Evolutionary conservation across 2,888 invertebrate genomes (phyloP).

Genomic region (Amiota mariae): DNA sequence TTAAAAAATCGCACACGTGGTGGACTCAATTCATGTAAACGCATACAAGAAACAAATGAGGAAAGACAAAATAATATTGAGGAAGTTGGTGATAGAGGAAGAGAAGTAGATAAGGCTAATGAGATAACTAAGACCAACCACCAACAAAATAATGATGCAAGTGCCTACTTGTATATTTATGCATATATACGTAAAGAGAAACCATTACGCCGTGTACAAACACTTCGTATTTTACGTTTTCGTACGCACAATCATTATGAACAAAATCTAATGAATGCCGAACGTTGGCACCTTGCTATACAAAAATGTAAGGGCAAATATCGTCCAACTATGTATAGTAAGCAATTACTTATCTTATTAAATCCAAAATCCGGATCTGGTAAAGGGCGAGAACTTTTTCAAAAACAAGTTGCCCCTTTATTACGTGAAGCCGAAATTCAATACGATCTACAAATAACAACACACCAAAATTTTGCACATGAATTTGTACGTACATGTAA

Average conservation of each 20-base stretch:
- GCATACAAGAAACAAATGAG: constrained; percentile 74
- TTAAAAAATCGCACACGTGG: constrained; percentile 58
- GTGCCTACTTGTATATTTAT: constrained; percentile 90
- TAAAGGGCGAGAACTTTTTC: constrained; percentile 89
- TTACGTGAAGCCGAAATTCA: constrained; percentile 89
- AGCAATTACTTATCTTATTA: constrained; percentile 82
- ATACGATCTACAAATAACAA: constrained; percentile 91
- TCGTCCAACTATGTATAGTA: constrained; percentile 70
- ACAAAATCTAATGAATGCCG: constrained; percentile 87
- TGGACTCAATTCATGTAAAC: constrained; percentile 80
- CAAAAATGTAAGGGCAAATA: constrained; percentile 77
- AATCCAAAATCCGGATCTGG: constrained; percentile 97
- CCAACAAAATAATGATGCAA: constrained; percentile 78
- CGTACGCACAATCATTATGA: constrained; percentile 87
- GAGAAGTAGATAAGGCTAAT: constrained; percentile 74
- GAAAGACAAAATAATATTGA: constrained; percentile 78
- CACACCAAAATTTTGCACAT: constrained; percentile 87
- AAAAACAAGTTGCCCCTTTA: constrained; percentile 87
- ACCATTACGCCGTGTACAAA: constrained; percentile 82
- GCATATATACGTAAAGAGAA: constrained; percentile 84
- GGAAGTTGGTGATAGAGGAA: constrained; percentile 11
- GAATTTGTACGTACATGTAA: constrained; percentile 81
- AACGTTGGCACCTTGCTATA: constrained; percentile 85
- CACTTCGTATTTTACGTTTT: constrained; percentile 86
- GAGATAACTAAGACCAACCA: constrained; percentile 73